phyloP scores from a whole-genome alignment of 53 echinoderm and acorn worm species.

The Antedon mediterranea region DNA sequence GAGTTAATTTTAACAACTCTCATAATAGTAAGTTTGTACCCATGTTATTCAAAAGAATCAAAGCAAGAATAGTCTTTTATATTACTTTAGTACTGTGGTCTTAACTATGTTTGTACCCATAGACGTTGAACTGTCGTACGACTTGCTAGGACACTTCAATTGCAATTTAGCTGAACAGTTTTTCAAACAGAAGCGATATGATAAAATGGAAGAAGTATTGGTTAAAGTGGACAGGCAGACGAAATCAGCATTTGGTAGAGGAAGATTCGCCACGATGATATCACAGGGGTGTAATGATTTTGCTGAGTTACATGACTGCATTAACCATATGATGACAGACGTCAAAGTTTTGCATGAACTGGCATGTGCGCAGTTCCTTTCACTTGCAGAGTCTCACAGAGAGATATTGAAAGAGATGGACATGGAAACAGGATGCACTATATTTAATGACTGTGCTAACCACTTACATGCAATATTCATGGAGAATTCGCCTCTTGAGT shows the following conservation, averaged over 20 bases:
- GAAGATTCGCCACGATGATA: background rate
- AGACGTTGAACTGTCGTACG: too few species aligned
- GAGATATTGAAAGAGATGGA: background rate
- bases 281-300: background rate
- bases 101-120: too few species aligned
- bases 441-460: background rate
- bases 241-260: background rate
- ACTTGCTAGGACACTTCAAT: background rate
- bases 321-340: background rate
- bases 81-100: too few species aligned
- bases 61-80: too few species aligned
- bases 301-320: background rate
- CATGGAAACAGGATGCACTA: background rate
- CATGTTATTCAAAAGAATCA: too few species aligned
- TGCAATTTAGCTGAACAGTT: background rate
- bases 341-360: background rate
- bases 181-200: background rate
- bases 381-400: background rate
- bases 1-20: too few species aligned
- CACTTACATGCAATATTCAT: background rate
- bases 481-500: background rate
- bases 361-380: background rate
- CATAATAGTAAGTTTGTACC: too few species aligned
- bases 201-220: background rate
- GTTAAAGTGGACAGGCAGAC: background rate